Conservation (phyloP, 2,888 invertebrate genomes). For the Toxonevra muliebris region DNA sequence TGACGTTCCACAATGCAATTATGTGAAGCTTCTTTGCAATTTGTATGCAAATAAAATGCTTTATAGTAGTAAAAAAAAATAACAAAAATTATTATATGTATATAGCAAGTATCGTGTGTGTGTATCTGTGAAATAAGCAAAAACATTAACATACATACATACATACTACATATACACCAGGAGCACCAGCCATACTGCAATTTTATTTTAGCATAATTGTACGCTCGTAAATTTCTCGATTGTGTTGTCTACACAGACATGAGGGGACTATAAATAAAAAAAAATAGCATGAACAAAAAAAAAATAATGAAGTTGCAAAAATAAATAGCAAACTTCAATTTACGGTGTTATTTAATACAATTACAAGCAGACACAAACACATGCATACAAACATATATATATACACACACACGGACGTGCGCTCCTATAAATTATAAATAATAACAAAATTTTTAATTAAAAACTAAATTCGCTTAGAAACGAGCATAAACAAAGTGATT, state of each 20-base stretch:
- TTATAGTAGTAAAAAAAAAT: conserved; percentile 19
- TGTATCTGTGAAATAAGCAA: too few relatives aligned
- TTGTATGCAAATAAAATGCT: conserved; percentile 37
- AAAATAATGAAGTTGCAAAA: conserved; percentile 10
- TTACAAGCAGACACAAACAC: too few relatives aligned
- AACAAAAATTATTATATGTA: conserved; percentile 18
- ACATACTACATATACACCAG: too few relatives aligned
- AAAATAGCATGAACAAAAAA: conserved; percentile 15
- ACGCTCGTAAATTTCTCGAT: conserved; percentile 37
- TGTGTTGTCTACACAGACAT: conserved; percentile 25
- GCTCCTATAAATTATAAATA: conserved; percentile 25
- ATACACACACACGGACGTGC: background rate
- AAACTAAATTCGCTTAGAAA: conserved; percentile 10
- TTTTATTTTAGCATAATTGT: conserved; percentile 38
- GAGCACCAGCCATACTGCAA: too few relatives aligned
- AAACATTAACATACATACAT: too few relatives aligned
- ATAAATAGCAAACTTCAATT: conserved; percentile 5
- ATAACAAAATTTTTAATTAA: conserved; percentile 30
- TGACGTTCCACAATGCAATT: conserved; percentile 27
- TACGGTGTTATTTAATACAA: too few relatives aligned
- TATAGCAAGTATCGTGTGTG: background rate
- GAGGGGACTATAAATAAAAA: conserved; percentile 29
- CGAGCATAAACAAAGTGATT: too few relatives aligned
- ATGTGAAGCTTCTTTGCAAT: conserved; percentile 36
- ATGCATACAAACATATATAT: too few relatives aligned